Evolutionary conservation across 1,140 invertebrate species (phyloP).

Genomic region (Heliconius congener): DNA sequence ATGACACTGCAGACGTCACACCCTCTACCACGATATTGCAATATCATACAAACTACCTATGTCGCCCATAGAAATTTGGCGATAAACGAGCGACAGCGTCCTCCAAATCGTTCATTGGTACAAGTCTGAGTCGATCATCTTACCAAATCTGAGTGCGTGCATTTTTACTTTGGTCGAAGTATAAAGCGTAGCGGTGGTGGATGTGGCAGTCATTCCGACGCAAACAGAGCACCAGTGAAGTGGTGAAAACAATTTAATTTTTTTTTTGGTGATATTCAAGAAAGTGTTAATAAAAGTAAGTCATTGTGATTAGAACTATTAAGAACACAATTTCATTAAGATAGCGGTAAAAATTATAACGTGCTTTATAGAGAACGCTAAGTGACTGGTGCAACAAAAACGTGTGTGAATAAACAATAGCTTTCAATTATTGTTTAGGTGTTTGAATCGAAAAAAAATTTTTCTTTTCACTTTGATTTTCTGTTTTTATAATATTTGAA

Average conservation of each 20-base stretch:
- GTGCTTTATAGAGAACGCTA: background rate
- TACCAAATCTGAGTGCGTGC: constrained; percentile 75
- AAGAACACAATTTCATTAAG: background rate
- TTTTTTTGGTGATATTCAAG: constrained; percentile 60
- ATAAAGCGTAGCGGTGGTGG: constrained; percentile 73
- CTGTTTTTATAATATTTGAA: background rate
- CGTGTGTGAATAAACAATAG: constrained; percentile 6
- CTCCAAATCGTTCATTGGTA: constrained; percentile 55
- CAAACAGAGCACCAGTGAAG: constrained; percentile 72
- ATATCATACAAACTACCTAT: constrained; percentile 20
- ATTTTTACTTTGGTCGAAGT: constrained; percentile 76
- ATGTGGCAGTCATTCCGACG: constrained; percentile 72
- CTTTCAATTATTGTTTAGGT: background rate
- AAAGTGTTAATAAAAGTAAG: constrained; percentile 69
- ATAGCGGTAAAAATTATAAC: background rate
- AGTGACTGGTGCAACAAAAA: background rate
- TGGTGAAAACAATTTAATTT: constrained; percentile 56
- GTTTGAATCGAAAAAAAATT: background rate
- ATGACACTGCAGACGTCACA: constrained; percentile 63
- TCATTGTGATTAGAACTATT: constrained; percentile 42
- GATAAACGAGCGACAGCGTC: constrained; percentile 31
- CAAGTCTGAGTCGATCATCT: constrained; percentile 63
- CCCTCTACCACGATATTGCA: constrained; percentile 54
- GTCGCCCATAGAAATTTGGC: constrained; percentile 22
- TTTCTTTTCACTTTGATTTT: background rate